phyloP scores from a whole-genome alignment of 2,888 invertebrate genomes.

The Gisinianus flammeolus region DNA sequence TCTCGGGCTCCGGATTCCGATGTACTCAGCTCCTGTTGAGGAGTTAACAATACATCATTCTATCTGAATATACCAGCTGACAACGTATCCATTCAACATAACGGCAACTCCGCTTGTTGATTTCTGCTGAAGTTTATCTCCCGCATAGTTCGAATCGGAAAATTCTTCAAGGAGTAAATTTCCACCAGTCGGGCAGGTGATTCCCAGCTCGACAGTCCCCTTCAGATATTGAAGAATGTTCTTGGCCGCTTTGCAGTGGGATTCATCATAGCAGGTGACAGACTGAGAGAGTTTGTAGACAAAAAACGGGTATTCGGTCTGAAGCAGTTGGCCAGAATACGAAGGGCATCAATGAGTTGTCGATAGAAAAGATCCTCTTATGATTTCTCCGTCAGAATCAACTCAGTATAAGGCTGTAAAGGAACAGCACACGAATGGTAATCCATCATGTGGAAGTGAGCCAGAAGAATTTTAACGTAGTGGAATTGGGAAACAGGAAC shows the following conservation, averaged over 20 bases:
- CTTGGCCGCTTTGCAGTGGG: constrained; percentile 59
- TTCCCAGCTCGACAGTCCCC: constrained; percentile 52
- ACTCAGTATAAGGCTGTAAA: constrained; percentile 16
- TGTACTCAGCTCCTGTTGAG: constrained; percentile 36
- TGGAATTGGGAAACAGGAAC: constrained; percentile 1
- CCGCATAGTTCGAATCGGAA: constrained; percentile 59
- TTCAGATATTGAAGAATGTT: constrained; percentile 59
- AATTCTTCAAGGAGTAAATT: constrained; percentile 50
- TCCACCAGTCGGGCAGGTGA: constrained; percentile 46
- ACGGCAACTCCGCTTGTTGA: constrained; percentile 56
- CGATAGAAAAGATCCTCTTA: constrained; percentile 39
- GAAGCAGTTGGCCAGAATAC: constrained; percentile 44
- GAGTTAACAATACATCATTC: constrained; percentile 26
- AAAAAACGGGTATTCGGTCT: constrained; percentile 49
- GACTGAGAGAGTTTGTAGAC: constrained; percentile 49
- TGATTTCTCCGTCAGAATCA: neutral
- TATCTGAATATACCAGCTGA: constrained; percentile 26
- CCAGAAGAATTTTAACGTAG: constrained; percentile 18
- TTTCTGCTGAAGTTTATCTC: constrained; percentile 48
- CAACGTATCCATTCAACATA: neutral
- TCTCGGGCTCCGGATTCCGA: constrained; percentile 2
- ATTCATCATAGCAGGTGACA: constrained; percentile 37
- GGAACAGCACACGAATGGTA: constrained; percentile 18
- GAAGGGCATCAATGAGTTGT: constrained; percentile 45
- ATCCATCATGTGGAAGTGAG: constrained; percentile 24